Evolutionary conservation across 2,113 vertebrate species (phyloP).

Genomic region (Ibidorhyncha struthersii): DNA sequence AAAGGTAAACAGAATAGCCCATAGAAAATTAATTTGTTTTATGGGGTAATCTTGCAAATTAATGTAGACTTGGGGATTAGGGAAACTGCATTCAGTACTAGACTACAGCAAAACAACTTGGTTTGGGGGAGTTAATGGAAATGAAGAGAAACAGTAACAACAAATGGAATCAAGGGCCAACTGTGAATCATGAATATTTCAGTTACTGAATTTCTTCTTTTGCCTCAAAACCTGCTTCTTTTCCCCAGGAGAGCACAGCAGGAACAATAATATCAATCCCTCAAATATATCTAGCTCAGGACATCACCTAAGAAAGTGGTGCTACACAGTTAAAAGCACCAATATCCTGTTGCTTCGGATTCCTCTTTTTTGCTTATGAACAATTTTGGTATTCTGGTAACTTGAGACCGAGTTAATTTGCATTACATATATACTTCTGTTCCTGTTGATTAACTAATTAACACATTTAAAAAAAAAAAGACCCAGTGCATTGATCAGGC

Average conservation of each 20-base stretch:
- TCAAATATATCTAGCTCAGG: neutral
- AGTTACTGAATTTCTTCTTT: neutral
- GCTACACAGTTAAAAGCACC: neutral
- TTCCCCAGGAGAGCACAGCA: neutral
- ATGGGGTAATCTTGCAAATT: neutral
- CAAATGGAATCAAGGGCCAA: neutral
- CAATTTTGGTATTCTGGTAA: neutral
- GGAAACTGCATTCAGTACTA: neutral
- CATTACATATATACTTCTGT: conserved; percentile 4
- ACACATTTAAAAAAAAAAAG: neutral
- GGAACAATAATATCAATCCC: neutral
- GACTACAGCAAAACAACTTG: neutral
- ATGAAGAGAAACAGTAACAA: neutral
- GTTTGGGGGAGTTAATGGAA: neutral
- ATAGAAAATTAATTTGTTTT: neutral
- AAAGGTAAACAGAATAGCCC: neutral
- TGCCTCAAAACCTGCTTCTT: neutral
- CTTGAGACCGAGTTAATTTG: neutral
- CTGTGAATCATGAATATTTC: neutral
- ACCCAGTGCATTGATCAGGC: conserved; percentile 12
- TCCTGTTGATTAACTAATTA: conserved; percentile 30
- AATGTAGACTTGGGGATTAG: neutral
- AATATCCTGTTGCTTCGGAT: neutral
- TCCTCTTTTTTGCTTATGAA: neutral
- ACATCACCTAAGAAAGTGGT: neutral